Evolutionary conservation across 2,888 invertebrate species (phyloP).

Genomic region (Synergus gifuensis): DNA sequence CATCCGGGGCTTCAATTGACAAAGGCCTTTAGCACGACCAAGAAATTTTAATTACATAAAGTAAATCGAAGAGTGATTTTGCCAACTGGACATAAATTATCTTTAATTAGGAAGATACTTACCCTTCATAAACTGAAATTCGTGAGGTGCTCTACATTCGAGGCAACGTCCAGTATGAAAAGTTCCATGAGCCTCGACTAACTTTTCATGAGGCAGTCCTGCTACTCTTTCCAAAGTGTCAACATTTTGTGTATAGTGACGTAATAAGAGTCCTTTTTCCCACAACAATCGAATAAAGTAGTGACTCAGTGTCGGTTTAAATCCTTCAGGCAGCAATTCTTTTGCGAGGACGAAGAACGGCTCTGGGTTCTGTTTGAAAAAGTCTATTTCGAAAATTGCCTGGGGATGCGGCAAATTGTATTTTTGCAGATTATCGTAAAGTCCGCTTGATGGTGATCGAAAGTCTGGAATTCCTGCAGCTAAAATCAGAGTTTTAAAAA

Average conservation of each 20-base stretch:
- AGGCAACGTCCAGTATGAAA: constrained; percentile 93
- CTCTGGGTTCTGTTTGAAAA: constrained; percentile 91
- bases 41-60: constrained; percentile 8
- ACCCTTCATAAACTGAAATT: constrained; percentile 93
- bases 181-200: constrained; percentile 97
- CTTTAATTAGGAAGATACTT: constrained; percentile 46
- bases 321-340: constrained; percentile 91
- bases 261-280: constrained; percentile 87
- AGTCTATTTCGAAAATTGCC: constrained; percentile 94
- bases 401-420: constrained; percentile 95
- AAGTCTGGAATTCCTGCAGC: constrained; percentile 98
- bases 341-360: constrained; percentile 96
- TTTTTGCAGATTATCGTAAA: constrained; percentile 94
- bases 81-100: too few relatives aligned
- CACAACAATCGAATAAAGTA: constrained; percentile 92
- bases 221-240: constrained; percentile 94
- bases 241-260: constrained; percentile 94
- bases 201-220: constrained; percentile 88
- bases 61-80: not conserved
- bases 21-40: too few relatives aligned
- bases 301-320: constrained; percentile 93
- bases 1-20: too few relatives aligned
- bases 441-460: constrained; percentile 93
- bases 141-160: constrained; percentile 85
- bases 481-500: constrained; percentile 67